A percentile compares a stretch with the other conserved stretches of the same genome.
These are phyloP conservation scores for Aleiodes testaceus DNA, from an alignment of 2,888 invertebrate genomes.

Conservation along the genomic window DNA sequence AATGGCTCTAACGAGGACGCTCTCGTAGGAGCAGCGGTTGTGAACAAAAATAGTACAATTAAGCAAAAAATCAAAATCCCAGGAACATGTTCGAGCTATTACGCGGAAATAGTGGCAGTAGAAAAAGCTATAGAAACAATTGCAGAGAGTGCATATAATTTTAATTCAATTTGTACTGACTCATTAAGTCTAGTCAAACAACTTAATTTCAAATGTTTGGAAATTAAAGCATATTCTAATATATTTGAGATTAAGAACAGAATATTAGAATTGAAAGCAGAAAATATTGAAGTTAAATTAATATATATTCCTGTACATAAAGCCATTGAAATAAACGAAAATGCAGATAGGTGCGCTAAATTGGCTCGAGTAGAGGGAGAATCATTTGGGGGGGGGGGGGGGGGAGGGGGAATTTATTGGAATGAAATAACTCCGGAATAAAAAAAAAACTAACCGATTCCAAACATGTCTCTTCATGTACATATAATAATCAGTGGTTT, in stretches of 20 bases:
- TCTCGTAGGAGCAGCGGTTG: conserved; percentile 6
- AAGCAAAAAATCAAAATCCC: neutral
- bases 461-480: neutral
- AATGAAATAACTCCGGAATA: neutral
- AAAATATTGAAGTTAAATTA: conserved; percentile 30
- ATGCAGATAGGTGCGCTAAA: conserved; percentile 40
- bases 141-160: neutral
- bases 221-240: neutral
- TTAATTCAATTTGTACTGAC: conserved; percentile 41
- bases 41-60: neutral
- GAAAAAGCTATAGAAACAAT: conserved; percentile 32
- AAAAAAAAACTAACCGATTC: neutral
- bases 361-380: neutral
- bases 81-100: conserved; percentile 42
- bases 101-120: conserved; percentile 45
- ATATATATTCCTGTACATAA: conserved; percentile 48
- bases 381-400: neutral
- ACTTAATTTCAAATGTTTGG: conserved; percentile 6
- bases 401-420: neutral
- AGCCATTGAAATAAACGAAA: conserved; percentile 46
- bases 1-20: conserved; percentile 36
- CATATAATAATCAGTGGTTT: neutral
- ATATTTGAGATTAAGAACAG: neutral
- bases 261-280: neutral
- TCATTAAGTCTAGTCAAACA: conserved; percentile 40